Conservation (phyloP, 2,113 vertebrate species). For the Cheilinus undulatus region DNA sequence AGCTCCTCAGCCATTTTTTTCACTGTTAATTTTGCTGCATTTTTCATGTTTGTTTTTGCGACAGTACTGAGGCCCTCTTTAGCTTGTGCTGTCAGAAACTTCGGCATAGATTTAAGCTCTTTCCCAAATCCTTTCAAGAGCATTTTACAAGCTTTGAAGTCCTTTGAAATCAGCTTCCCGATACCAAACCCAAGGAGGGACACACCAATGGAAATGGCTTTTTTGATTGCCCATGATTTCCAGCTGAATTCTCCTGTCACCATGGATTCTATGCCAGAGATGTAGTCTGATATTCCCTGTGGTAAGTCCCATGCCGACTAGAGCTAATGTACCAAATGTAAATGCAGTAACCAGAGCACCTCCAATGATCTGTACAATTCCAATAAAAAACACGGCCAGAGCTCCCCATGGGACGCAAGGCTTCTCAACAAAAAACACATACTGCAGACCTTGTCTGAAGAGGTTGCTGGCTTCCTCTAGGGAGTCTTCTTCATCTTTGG, state of each 20-base stretch:
- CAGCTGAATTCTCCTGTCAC: slow-evolving; percentile 50
- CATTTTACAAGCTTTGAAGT: slow-evolving; percentile 8
- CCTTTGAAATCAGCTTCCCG: slow-evolving; percentile 46
- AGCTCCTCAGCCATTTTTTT: slow-evolving; percentile 9
- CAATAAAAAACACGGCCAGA: slow-evolving; percentile 14
- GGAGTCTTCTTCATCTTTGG: slow-evolving; percentile 8
- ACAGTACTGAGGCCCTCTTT: slow-evolving; percentile 5
- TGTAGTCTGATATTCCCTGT: slow-evolving; percentile 44
- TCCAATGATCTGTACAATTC: slow-evolving; percentile 40
- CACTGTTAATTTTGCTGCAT: background rate
- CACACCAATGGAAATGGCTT: slow-evolving; percentile 32
- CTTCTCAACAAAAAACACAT: slow-evolving; percentile 43
- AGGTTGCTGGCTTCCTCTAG: slow-evolving; percentile 32
- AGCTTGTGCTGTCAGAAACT: slow-evolving; percentile 21
- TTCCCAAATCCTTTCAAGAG: slow-evolving; percentile 10
- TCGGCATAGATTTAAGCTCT: slow-evolving; percentile 31
- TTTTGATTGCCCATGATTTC: slow-evolving; percentile 36
- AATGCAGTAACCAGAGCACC: slow-evolving; percentile 26
- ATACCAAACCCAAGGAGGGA: slow-evolving; percentile 24
- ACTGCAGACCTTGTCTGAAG: slow-evolving; percentile 25
- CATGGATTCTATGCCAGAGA: slow-evolving; percentile 17
- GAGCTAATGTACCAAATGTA: slow-evolving; percentile 28
- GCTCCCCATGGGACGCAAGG: slow-evolving; percentile 31
- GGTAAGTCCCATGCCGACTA: slow-evolving; percentile 34
- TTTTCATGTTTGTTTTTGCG: slow-evolving; percentile 25